phyloP scores from a whole-genome alignment of 2,888 invertebrate genomes.

The Phasia obesa region DNA sequence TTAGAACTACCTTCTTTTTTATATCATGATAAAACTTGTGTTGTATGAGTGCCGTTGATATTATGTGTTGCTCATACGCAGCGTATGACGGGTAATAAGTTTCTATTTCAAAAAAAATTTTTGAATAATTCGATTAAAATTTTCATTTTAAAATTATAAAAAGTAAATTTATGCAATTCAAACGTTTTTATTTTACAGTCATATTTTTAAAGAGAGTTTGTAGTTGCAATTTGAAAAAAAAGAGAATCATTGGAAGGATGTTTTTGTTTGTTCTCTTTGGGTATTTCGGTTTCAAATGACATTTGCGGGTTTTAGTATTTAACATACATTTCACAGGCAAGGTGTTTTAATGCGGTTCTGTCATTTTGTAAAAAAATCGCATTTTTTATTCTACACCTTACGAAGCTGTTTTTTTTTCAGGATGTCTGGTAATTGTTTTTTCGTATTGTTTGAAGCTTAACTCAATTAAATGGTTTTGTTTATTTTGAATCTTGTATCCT shows the following conservation, averaged over 20 bases:
- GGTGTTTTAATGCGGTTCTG: neutral
- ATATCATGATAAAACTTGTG: no score
- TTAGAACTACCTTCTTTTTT: no score
- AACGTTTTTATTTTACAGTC: neutral
- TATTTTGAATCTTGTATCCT: neutral
- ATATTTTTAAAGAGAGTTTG: neutral
- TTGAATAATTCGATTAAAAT: no score
- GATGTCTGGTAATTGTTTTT: slow-evolving; percentile 10
- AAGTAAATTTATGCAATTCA: no score
- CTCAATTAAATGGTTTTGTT: neutral
- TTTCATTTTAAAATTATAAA: no score
- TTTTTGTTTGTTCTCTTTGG: neutral
- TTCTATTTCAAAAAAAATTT: no score
- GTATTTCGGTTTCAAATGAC: neutral
- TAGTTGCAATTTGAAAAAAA: neutral
- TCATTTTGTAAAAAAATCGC: neutral
- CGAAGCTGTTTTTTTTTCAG: neutral
- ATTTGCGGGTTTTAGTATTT: neutral
- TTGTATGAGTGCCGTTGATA: no score
- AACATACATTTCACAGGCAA: neutral
- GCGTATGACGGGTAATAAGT: no score
- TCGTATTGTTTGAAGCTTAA: neutral
- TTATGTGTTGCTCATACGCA: no score
- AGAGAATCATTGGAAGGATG: neutral
- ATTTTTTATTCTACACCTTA: neutral